Conservation (phyloP, 1,140 invertebrate species). For the Eriosoma lanigerum region DNA sequence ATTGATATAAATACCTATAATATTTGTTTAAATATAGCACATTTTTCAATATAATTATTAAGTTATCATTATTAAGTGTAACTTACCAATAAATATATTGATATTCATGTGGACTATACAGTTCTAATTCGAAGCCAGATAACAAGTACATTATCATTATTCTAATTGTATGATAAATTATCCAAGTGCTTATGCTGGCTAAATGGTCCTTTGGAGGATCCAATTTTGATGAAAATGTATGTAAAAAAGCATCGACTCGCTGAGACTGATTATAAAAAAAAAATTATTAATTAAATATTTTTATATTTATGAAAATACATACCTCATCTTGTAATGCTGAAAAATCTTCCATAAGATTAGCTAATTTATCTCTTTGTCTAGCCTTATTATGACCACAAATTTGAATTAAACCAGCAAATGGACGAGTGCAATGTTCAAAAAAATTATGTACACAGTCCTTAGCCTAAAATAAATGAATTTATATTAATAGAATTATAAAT, state of each 20-base stretch:
- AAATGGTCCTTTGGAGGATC: conserved; percentile 72
- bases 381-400: conserved; percentile 93
- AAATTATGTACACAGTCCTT: conserved; percentile 88
- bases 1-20: conserved; percentile 88
- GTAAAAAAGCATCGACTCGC: conserved; percentile 82
- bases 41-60: background rate
- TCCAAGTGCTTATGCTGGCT: conserved; percentile 93
- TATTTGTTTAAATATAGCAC: background rate
- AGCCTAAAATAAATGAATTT: conserved; percentile 61
- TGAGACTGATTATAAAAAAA: conserved; percentile 69
- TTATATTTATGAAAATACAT: conserved; percentile 50
- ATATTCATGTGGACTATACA: conserved; percentile 96
- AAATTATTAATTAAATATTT: background rate
- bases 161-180: conserved; percentile 90
- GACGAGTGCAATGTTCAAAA: conserved; percentile 80
- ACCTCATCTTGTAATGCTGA: conserved; percentile 91
- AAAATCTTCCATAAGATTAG: conserved; percentile 85
- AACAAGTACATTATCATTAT: conserved; percentile 95
- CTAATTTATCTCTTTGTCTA: conserved; percentile 89
- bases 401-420: conserved; percentile 85
- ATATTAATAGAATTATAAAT: background rate
- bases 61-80: too few relatives aligned
- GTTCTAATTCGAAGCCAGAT: conserved; percentile 90
- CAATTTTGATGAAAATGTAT: conserved; percentile 69
- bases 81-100: conserved; percentile 89